These are phyloP conservation scores for Mechanitis messenoides DNA, from an alignment of 2,888 invertebrate genomes.

Conservation along the genomic window DNA sequence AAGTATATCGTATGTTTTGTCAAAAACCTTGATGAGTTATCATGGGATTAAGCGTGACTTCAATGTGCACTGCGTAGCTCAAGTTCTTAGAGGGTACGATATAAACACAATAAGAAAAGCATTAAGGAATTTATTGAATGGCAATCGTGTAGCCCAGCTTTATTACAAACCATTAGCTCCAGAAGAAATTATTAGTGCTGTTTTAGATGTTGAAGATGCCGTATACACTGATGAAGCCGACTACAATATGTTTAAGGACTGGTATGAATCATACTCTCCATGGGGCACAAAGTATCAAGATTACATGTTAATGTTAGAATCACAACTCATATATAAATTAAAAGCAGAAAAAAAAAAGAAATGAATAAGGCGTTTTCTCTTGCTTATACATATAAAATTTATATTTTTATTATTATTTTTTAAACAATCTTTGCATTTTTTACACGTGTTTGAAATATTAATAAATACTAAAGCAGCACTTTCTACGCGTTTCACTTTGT, in stretches of 20 bases:
- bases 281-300: constrained; percentile 51
- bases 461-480: background rate
- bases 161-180: constrained; percentile 70
- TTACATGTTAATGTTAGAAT: constrained; percentile 51
- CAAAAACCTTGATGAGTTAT: constrained; percentile 75
- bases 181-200: constrained; percentile 66
- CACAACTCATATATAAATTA: constrained; percentile 49
- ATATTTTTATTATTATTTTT: too few species aligned
- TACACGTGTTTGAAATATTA: background rate
- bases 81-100: constrained; percentile 72
- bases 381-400: background rate
- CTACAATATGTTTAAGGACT: constrained; percentile 63
- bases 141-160: constrained; percentile 71
- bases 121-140: constrained; percentile 59
- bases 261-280: constrained; percentile 63
- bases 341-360: constrained; percentile 57
- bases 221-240: constrained; percentile 60
- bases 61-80: constrained; percentile 76
- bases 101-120: constrained; percentile 65
- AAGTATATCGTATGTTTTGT: constrained; percentile 74
- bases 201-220: constrained; percentile 50
- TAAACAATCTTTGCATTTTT: too few species aligned
- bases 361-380: constrained; percentile 10
- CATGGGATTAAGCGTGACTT: constrained; percentile 77
- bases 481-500: background rate